Evolutionary conservation across 2,797 vertebrate genomes (phyloP).

Genomic region (Paramormyrops hopkinsi): DNA sequence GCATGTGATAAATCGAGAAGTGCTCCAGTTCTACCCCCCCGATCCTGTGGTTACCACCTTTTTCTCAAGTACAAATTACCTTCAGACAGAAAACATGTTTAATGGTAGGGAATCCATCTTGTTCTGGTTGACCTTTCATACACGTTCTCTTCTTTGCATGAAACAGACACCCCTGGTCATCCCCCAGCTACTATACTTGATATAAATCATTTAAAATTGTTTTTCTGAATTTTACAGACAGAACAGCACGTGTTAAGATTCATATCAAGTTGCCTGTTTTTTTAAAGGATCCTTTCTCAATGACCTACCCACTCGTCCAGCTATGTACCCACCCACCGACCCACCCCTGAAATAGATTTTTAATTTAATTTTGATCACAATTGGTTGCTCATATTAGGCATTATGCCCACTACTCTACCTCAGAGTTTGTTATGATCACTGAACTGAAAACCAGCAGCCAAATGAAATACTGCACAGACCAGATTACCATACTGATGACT

Average conservation of each 20-base stretch:
- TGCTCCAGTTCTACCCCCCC: neutral
- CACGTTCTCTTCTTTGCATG: too few relatives aligned
- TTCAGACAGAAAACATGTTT: neutral
- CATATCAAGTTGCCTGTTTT: neutral
- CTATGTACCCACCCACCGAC: neutral
- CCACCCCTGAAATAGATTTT: neutral
- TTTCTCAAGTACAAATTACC: neutral
- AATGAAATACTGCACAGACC: neutral
- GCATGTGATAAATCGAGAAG: neutral
- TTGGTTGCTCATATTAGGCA: neutral
- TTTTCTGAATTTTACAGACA: neutral
- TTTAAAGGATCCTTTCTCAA: neutral
- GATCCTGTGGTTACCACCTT: neutral
- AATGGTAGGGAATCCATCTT: neutral
- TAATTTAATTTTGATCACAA: neutral
- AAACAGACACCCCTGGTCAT: neutral
- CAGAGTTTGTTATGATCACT: neutral
- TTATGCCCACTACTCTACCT: neutral
- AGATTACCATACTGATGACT: slow-evolving; percentile 74
- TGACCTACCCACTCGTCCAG: neutral
- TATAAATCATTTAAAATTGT: neutral
- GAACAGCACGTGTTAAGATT: neutral
- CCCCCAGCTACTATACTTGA: neutral
- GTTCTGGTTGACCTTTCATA: neutral
- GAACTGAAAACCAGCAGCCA: neutral